Evolutionary conservation across 1,140 invertebrate genomes (phyloP).

Genomic region (Orchesella cincta): DNA sequence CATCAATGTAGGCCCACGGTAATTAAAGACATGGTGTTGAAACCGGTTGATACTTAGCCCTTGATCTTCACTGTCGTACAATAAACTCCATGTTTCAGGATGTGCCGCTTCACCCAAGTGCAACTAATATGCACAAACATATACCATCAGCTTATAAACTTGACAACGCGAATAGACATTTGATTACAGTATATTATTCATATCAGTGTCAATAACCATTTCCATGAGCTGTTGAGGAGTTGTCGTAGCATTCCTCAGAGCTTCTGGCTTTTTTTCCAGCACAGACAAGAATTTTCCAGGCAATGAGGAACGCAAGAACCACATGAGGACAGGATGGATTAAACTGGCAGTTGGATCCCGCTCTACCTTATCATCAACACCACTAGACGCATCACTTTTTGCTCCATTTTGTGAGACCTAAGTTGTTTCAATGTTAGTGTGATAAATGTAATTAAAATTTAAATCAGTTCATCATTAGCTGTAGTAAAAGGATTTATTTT

Average conservation of each 20-base stretch:
- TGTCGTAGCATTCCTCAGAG: constrained; percentile 54
- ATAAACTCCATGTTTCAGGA: constrained; percentile 65
- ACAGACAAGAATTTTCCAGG: constrained; percentile 57
- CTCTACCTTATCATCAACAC: neutral
- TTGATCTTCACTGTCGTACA: constrained; percentile 81
- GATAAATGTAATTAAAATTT: neutral
- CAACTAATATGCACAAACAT: too few species aligned
- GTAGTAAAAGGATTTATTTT: too few species aligned
- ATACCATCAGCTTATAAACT: constrained; percentile 2
- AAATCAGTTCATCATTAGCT: neutral
- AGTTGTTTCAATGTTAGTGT: neutral
- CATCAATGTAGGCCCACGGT: constrained; percentile 79
- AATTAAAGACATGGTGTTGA: constrained; percentile 80
- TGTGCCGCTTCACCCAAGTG: constrained; percentile 25
- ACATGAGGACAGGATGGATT: constrained; percentile 57
- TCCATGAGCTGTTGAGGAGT: constrained; percentile 33
- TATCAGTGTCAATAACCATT: neutral
- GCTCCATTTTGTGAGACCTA: neutral
- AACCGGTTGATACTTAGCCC: constrained; percentile 84
- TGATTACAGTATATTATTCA: neutral
- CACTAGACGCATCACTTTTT: too few species aligned
- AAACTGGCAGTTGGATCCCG: neutral
- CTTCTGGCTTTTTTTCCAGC: constrained; percentile 66
- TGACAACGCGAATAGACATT: neutral
- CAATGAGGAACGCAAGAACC: constrained; percentile 74